These are phyloP conservation scores for Caenorhabditis zanzibari DNA, from an alignment of 2,888 invertebrate genomes.

Conservation along the genomic window DNA sequence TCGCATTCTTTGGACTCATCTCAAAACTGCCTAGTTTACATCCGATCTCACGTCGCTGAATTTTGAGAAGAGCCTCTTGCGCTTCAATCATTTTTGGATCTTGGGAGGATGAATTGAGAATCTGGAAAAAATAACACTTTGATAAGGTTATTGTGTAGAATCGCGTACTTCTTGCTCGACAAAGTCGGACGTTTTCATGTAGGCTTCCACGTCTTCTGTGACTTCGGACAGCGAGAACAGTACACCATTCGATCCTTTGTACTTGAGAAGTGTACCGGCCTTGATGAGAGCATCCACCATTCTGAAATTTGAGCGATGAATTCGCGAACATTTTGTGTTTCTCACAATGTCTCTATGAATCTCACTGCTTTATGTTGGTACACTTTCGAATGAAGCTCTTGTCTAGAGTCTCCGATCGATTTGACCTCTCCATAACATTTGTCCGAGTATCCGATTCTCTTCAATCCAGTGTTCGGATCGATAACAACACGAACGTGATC, in stretches of 20 bases:
- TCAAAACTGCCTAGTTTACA: constrained; percentile 45
- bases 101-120: constrained; percentile 26
- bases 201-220: constrained; percentile 68
- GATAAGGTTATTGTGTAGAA: no score
- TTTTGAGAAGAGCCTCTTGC: neutral
- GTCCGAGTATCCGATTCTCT: constrained; percentile 52
- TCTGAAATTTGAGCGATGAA: constrained; percentile 44
- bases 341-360: constrained; percentile 73
- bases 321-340: neutral
- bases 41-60: constrained; percentile 40
- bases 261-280: constrained; percentile 54
- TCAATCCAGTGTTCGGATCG: constrained; percentile 56
- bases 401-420: constrained; percentile 69
- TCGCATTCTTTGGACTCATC: constrained; percentile 31
- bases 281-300: constrained; percentile 58
- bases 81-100: constrained; percentile 40
- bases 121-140: constrained; percentile 37
- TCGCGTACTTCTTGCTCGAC: constrained; percentile 53
- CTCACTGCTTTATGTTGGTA: constrained; percentile 80
- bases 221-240: constrained; percentile 51
- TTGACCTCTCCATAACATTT: constrained; percentile 51
- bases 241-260: constrained; percentile 60
- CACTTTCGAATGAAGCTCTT: constrained; percentile 75
- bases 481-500: constrained; percentile 65
- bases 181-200: constrained; percentile 66